phyloP scores from a whole-genome alignment of 2,113 vertebrate species.

The Lophochroa leadbeateri region DNA sequence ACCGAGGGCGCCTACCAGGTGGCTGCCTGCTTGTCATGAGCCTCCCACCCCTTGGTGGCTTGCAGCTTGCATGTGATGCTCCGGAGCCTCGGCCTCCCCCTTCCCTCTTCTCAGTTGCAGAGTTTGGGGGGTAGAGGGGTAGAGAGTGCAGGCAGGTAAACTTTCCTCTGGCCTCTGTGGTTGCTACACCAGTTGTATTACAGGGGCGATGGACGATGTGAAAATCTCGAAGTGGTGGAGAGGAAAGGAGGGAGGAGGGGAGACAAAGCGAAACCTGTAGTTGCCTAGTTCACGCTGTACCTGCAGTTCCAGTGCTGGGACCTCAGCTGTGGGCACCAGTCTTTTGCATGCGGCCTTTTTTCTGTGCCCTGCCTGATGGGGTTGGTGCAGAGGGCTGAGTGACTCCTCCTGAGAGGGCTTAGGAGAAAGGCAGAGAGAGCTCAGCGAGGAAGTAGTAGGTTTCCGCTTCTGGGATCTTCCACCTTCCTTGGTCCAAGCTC shows the following conservation, averaged over 20 bases:
- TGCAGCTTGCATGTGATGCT: neutral
- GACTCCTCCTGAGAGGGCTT: neutral
- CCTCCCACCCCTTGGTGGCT: accelerated
- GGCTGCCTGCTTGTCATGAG: constrained; percentile 87
- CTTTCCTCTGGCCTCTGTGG: neutral
- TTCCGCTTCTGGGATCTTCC: neutral
- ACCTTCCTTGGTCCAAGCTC: neutral
- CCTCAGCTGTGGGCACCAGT: neutral
- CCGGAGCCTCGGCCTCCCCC: neutral
- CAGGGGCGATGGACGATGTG: accelerated
- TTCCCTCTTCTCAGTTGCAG: neutral
- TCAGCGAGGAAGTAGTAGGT: neutral
- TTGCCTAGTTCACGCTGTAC: neutral
- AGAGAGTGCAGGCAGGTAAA: neutral
- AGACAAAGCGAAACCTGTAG: neutral
- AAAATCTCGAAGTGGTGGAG: neutral
- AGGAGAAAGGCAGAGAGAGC: neutral
- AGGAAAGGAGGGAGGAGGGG: neutral
- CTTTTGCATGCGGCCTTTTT: accelerated
- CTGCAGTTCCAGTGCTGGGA: neutral
- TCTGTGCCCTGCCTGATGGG: neutral
- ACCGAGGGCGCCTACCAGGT: constrained; percentile 88
- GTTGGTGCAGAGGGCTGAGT: neutral
- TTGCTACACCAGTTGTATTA: accelerated
- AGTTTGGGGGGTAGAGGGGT: neutral